Evolutionary conservation across 2,797 vertebrate genomes (phyloP).

Genomic region (Sebastes umbrosus): DNA sequence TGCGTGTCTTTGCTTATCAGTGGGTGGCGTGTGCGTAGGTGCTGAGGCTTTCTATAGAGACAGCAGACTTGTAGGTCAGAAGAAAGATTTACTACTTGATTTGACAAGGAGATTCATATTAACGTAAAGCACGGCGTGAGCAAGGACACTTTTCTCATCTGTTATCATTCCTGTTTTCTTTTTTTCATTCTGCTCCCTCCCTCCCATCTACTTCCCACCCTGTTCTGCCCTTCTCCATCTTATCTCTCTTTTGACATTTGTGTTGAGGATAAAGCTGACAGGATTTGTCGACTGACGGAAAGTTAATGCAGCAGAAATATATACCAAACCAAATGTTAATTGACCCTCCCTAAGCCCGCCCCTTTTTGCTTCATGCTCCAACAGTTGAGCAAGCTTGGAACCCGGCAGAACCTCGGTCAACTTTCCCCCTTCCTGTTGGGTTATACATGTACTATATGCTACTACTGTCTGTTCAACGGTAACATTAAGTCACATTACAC

Average conservation of each 20-base stretch:
- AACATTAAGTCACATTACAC: too few relatives aligned
- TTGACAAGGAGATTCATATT: conserved; percentile 20
- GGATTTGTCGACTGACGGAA: background rate
- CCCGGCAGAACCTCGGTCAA: background rate
- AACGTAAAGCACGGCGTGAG: background rate
- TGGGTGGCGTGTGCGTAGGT: background rate
- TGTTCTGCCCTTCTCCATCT: background rate
- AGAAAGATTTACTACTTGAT: conserved; percentile 25
- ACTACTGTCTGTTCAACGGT: background rate
- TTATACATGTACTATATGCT: background rate
- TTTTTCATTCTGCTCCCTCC: background rate
- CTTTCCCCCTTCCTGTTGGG: background rate
- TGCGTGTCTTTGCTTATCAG: background rate
- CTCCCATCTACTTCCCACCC: background rate
- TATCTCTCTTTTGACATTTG: conserved; percentile 15
- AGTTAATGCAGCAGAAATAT: background rate
- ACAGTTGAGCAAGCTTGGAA: too few relatives aligned
- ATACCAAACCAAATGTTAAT: too few relatives aligned
- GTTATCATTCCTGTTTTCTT: conserved; percentile 5
- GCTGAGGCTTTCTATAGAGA: background rate
- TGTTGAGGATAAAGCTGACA: background rate
- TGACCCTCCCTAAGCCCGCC: too few relatives aligned
- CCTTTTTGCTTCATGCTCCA: too few relatives aligned
- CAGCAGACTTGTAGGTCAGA: conserved; percentile 1
- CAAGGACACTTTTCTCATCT: conserved; percentile 31